Evolutionary conservation across 2,888 invertebrate species (phyloP), one percentile per base, ranked within the genome.

Genomic region (Mythimna impura): DNA sequence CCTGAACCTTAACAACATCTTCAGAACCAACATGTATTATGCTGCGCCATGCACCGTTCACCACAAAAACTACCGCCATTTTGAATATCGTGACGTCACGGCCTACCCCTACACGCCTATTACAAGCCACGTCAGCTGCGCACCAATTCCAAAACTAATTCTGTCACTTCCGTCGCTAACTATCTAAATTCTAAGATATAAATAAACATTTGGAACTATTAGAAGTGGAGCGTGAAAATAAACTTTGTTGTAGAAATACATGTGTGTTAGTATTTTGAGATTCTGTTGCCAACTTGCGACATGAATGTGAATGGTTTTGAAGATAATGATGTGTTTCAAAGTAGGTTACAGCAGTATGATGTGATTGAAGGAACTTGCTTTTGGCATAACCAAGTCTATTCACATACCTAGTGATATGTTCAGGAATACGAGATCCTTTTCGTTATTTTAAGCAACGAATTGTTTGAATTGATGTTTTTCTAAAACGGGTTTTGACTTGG

Each of bases 141-240:
- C 20, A 83, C 83, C 55, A 78, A 76, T 81, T 81, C 63, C 66
- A 60, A 60, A 12, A 77, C 78, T 84, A 84, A 82, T 80, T 84
- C 66, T 62, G 71, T 67, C 36, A 86, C 84, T 86, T 85, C 85
- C 85, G 85, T 84, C 85, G 76, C 66, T 62, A 71, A 78, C 77
- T 82, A 73, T 77, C 80, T 71, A 77, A 85, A 85, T 85, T 85
- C 80, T 80, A 36, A 20, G 61, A 64, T 76, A 77, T 71, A 84
- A 84, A 85, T 85, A 85, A 76, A 80, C 70, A 70, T 80, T 80
- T 72, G 71, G 43, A 85, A 80, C 80, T 76, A 77, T 82, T 71
- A 61, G 69, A 74, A 84, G 50, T 34, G 58, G 61, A 63, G 66
- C 77, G 71, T 80, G 73, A 70, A 75, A 71, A 67, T 57, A 50